phyloP scores from a whole-genome alignment of 2,888 invertebrate genomes.

The Eupithecia subumbrata region DNA sequence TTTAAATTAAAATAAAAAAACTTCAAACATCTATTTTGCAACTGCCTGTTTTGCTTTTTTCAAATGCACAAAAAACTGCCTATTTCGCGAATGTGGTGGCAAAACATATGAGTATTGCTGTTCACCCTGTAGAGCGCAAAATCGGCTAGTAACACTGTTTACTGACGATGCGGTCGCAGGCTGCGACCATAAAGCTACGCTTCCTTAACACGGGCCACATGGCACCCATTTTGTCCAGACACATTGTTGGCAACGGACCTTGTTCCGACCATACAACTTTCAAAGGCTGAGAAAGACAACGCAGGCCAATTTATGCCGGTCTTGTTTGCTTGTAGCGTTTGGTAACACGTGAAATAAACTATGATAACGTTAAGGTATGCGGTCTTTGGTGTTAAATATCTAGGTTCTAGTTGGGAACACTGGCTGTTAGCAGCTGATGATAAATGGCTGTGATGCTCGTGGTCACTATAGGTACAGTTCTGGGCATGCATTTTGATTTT shows the following conservation, averaged over 20 bases:
- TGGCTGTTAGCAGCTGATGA: slow-evolving; percentile 29
- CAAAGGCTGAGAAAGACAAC: slow-evolving; percentile 42
- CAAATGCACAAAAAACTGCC: neutral
- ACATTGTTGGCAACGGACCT: slow-evolving; percentile 46
- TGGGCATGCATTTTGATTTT: neutral
- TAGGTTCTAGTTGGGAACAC: slow-evolving; percentile 11
- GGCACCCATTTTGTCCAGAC: slow-evolving; percentile 56
- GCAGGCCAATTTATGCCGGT: slow-evolving; percentile 51
- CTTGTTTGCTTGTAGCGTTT: slow-evolving; percentile 59
- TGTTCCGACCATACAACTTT: slow-evolving; percentile 34
- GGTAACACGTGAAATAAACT: slow-evolving; percentile 76
- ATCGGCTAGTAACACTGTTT: slow-evolving; percentile 61
- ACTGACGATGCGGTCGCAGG: slow-evolving; percentile 68
- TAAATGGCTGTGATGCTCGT: neutral
- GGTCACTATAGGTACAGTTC: neutral
- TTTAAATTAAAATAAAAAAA: neutral
- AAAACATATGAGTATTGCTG: neutral
- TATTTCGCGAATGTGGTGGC: neutral
- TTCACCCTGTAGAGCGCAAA: slow-evolving; percentile 52
- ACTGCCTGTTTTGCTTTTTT: neutral
- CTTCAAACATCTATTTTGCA: neutral
- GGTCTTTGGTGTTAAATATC: slow-evolving; percentile 66
- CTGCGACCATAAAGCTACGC: slow-evolving; percentile 70
- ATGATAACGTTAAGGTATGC: slow-evolving; percentile 70
- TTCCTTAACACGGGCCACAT: slow-evolving; percentile 68